Evolutionary conservation across 2,888 invertebrate genomes (phyloP).

Genomic region (Diaphora mendica): DNA sequence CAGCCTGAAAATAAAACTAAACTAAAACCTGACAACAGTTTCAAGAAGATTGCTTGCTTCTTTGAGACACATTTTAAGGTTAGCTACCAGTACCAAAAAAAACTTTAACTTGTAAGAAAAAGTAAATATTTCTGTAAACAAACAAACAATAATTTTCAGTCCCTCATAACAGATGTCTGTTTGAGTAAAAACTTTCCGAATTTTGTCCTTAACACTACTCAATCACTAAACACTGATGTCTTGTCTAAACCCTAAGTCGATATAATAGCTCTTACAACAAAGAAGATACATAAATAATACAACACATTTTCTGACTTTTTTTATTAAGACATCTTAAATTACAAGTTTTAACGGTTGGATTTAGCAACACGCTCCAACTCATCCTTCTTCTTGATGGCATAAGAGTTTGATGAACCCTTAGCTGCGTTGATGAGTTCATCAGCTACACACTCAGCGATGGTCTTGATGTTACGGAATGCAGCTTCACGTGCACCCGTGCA

Average conservation of each 20-base stretch:
- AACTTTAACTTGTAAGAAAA: neutral
- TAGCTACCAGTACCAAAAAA: neutral
- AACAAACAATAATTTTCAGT: neutral
- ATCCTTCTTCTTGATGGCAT: constrained; percentile 99
- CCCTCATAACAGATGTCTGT: neutral
- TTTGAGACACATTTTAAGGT: neutral
- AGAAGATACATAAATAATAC: constrained; percentile 79
- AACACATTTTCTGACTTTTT: constrained; percentile 43
- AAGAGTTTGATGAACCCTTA: constrained; percentile 99
- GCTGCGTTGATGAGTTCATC: constrained; percentile 99
- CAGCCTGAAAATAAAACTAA: neutral
- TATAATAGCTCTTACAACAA: neutral
- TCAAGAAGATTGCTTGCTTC: neutral
- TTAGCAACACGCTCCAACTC: constrained; percentile 99
- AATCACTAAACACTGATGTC: neutral
- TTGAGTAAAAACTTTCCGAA: neutral
- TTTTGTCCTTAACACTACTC: neutral
- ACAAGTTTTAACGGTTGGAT: constrained; percentile 97
- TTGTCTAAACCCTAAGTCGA: neutral
- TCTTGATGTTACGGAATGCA: constrained; percentile 99
- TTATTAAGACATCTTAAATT: constrained; percentile 59
- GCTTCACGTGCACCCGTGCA: constrained; percentile 99
- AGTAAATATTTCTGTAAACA: neutral
- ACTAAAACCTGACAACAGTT: neutral
- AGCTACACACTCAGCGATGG: constrained; percentile 99